These are phyloP conservation scores for Lasioglossum albipes DNA, from an alignment of 1,140 invertebrate species.

Conservation along the genomic window DNA sequence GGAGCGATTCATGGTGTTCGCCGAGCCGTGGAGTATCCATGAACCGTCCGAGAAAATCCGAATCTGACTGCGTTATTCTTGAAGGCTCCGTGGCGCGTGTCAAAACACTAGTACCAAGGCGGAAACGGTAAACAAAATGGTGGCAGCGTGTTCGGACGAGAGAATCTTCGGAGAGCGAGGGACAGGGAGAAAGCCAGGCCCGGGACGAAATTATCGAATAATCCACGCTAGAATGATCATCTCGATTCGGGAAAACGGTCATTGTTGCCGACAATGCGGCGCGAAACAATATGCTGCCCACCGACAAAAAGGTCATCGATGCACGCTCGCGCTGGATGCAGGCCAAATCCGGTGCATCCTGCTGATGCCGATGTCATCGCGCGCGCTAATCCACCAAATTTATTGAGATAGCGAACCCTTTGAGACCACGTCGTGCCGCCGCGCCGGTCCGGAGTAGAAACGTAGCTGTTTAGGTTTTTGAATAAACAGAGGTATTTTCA, in stretches of 20 bases:
- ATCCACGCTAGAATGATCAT: conserved; percentile 74
- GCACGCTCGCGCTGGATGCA: conserved; percentile 35
- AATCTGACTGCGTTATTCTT: conserved; percentile 55
- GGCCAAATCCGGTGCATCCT: neutral
- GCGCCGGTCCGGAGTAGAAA: too few relatives aligned
- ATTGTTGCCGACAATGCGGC: conserved; percentile 73
- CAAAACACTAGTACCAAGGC: conserved; percentile 74
- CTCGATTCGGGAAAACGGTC: conserved; percentile 53
- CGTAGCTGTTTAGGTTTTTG: too few relatives aligned
- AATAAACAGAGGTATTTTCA: too few relatives aligned
- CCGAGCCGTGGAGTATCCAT: conserved; percentile 74
- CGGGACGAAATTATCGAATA: conserved; percentile 77
- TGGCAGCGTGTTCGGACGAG: neutral
- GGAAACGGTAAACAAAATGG: neutral
- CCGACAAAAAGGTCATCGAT: conserved; percentile 71
- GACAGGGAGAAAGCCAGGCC: conserved; percentile 49
- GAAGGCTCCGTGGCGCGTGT: conserved; percentile 74
- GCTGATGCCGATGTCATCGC: too few relatives aligned
- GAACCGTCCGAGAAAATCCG: conserved; percentile 52
- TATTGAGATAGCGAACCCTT: neutral
- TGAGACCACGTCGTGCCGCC: too few relatives aligned
- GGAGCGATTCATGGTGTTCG: conserved; percentile 74
- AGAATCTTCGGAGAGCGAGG: neutral
- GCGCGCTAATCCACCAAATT: neutral
- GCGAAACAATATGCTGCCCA: conserved; percentile 65